These are phyloP conservation scores for Nanger granti DNA, from an alignment of 2,113 vertebrate genomes.

Conservation along the genomic window DNA sequence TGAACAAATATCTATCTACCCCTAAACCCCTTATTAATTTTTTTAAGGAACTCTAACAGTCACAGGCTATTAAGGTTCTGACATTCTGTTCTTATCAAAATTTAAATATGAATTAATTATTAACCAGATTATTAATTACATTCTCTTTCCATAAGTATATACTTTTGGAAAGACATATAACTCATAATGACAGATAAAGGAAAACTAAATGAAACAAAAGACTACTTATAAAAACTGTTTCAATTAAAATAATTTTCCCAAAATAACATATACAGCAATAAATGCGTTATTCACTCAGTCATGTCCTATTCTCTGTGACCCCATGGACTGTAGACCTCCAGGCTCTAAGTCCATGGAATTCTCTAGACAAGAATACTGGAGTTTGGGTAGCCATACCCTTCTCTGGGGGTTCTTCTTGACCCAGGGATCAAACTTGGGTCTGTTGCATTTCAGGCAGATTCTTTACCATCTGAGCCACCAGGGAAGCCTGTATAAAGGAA, in stretches of 20 bases:
- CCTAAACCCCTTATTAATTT: not conserved
- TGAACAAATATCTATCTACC: not conserved
- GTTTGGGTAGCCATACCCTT: not conserved
- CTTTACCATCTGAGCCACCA: not conserved
- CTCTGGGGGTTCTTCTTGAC: not conserved
- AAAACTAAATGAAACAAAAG: not conserved
- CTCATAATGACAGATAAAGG: not conserved
- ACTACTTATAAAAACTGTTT: not conserved
- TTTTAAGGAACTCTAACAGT: not conserved
- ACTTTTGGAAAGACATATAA: not conserved
- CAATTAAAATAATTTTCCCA: not conserved
- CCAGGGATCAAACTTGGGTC: not conserved
- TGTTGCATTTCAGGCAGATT: not conserved
- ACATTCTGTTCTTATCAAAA: not conserved
- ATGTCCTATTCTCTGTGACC: not conserved
- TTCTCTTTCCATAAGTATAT: not conserved
- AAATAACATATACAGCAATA: not conserved
- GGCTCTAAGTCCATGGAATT: not conserved
- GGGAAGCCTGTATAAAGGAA: not conserved
- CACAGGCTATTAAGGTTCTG: not conserved
- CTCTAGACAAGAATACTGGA: not conserved
- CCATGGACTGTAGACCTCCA: not conserved
- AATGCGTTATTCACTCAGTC: not conserved
- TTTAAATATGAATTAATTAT: not conserved
- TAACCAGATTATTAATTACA: not conserved